Evolutionary conservation across 1,140 invertebrate species (phyloP).

Genomic region (Microvelia longipes): DNA sequence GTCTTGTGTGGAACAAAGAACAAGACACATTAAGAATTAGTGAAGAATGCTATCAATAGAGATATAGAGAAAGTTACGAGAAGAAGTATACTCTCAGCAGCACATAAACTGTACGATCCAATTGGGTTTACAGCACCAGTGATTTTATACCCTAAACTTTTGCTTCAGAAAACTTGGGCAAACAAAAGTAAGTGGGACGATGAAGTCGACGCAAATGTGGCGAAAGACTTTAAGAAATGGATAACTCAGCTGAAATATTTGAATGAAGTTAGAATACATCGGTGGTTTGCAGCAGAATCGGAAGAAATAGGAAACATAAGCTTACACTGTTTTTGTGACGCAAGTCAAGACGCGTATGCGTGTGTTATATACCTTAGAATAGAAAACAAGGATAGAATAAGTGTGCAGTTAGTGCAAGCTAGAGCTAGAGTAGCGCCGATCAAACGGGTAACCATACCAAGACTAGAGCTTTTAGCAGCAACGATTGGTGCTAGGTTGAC

Average conservation of each 20-base stretch:
- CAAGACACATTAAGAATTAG: not conserved
- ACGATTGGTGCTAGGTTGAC: constrained; percentile 24
- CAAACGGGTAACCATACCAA: constrained; percentile 24
- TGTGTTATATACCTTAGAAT: constrained; percentile 20
- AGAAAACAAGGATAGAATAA: not conserved
- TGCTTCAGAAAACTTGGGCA: constrained; percentile 1
- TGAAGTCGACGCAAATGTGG: not conserved
- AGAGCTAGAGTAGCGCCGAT: constrained; percentile 25
- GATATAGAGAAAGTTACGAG: not conserved
- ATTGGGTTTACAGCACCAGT: not conserved
- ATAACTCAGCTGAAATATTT: not conserved
- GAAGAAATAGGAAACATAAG: not conserved
- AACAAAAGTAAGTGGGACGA: not conserved
- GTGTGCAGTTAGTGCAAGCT: constrained; percentile 9
- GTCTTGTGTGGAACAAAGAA: not conserved
- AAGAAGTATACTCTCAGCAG: no score
- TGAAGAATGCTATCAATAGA: no score
- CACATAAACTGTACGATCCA: no score
- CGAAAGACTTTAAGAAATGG: not conserved
- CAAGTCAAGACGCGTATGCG: constrained; percentile 24
- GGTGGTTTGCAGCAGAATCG: not conserved
- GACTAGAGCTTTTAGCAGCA: constrained; percentile 28
- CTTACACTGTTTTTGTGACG: constrained; percentile 27
- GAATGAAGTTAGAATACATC: not conserved
- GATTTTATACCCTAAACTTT: not conserved